Evolutionary conservation across 2,888 invertebrate species (phyloP), one percentile per base, ranked within the genome.

Genomic region (Nineta flava): DNA sequence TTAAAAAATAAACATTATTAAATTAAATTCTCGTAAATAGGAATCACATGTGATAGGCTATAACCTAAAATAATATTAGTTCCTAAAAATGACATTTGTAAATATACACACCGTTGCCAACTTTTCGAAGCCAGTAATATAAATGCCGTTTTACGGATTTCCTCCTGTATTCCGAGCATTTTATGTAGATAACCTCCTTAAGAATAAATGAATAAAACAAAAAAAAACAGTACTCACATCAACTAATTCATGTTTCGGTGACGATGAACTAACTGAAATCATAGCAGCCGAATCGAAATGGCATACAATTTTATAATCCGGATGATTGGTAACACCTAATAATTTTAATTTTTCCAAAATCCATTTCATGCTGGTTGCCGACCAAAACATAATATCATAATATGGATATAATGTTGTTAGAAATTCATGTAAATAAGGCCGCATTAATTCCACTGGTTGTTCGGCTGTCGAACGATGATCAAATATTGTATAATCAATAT

Each of bases 381-480:
- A 96, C 96, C 96, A 97, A 56, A 97, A 95, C 1, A 91, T 94
- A 56, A 96, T 95, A 61, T 96, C 96, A 59, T 95, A 96, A 67
- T 92, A 74, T 62, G 81, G 78, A 61, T 93, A 93, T 0, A 91
- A 87, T 1, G 81, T 74, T 1, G 84, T 83, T 1, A 96, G 72
- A 66, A 96, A 96, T 65, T 96, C 95, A 63, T 97, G 96, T 31
- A 96, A 75, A 65, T 79, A 94, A 0, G 96, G 96, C 53, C 96
- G 74, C 94, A 95, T 96, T 48, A 96, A 66, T 66, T 96, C 93
- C 15, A 59, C 60, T 67, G 81, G 82, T 55, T 83, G 82, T 65
- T 95, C 92, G 1, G 94, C 96, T 1, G 84, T 79, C 31, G 95
- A 95, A 65, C 87, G 81, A 64, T 96, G 95, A 70, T 96, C 96